These are phyloP conservation scores for Ceyx margarethae DNA, from an alignment of 2,113 vertebrate genomes.

Conservation along the genomic window DNA sequence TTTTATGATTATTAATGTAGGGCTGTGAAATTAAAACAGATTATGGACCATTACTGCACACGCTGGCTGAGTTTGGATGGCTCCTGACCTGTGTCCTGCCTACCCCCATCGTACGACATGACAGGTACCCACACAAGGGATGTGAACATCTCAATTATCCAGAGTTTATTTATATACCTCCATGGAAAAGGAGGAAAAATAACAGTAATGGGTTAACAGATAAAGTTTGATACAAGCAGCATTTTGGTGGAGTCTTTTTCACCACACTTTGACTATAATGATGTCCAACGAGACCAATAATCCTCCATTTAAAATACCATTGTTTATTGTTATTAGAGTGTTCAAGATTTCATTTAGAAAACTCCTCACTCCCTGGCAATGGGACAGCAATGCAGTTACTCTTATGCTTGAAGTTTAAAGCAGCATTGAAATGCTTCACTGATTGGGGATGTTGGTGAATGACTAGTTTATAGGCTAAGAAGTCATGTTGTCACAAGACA, in stretches of 20 bases:
- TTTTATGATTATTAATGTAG: conserved; percentile 75
- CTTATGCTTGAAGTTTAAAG: not conserved
- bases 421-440: not conserved
- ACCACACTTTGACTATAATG: not conserved
- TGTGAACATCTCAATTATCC: rapidly evolving
- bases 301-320: not conserved
- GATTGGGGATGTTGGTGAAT: not conserved
- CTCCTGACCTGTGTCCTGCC: conserved; percentile 93
- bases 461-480: not conserved
- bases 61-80: conserved; percentile 96
- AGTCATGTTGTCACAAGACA: not conserved
- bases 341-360: not conserved
- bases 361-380: not conserved
- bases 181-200: not conserved
- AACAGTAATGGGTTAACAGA: not conserved
- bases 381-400: not conserved
- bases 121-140: conserved; percentile 80
- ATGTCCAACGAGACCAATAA: not conserved
- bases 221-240: not conserved
- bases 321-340: not conserved
- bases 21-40: conserved; percentile 91
- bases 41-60: conserved; percentile 94
- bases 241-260: not conserved
- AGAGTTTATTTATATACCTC: not conserved
- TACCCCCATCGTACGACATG: conserved; percentile 89